Evolutionary conservation across 2,113 vertebrate genomes (phyloP).

Genomic region (Chionodraco myersi): DNA sequence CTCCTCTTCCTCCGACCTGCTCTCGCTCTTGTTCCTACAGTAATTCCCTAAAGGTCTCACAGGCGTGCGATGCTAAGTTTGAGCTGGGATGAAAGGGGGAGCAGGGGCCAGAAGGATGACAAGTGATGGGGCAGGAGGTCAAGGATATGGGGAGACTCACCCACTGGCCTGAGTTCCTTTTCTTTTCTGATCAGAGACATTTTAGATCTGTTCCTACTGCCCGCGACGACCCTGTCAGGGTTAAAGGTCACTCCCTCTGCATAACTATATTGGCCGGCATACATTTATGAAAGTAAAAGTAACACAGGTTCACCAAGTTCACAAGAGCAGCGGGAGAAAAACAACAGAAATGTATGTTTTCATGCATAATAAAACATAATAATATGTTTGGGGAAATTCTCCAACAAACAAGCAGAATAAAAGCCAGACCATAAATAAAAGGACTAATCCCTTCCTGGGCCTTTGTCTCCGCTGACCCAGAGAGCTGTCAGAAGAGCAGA

Average conservation of each 20-base stretch:
- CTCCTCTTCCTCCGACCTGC: conserved; percentile 21
- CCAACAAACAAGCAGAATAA: conserved; percentile 41
- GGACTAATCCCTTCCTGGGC: conserved; percentile 66
- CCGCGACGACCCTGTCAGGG: conserved; percentile 48
- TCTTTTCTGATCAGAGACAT: conserved; percentile 67
- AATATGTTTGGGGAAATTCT: conserved; percentile 53
- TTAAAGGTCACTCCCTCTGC: conserved; percentile 60
- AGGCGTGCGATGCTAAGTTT: conserved; percentile 67
- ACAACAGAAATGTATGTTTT: neutral
- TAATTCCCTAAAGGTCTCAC: conserved; percentile 65
- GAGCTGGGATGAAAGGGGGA: conserved; percentile 64
- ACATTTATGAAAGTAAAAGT: conserved; percentile 34
- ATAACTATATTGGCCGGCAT: conserved; percentile 29
- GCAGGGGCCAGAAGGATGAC: conserved; percentile 59
- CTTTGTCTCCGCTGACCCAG: conserved; percentile 70
- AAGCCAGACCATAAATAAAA: conserved; percentile 52
- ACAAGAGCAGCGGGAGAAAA: conserved; percentile 21
- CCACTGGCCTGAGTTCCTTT: conserved; percentile 59
- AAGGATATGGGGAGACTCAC: conserved; percentile 56
- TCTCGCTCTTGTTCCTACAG: conserved; percentile 45
- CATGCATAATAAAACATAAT: conserved; percentile 49
- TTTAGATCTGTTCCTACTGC: conserved; percentile 72
- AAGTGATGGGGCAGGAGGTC: conserved; percentile 70
- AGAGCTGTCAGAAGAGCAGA: conserved; percentile 72
- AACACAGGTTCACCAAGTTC: conserved; percentile 34